Evolutionary conservation across 1,140 invertebrate species (phyloP).

Genomic region (Tetraneura akinire): DNA sequence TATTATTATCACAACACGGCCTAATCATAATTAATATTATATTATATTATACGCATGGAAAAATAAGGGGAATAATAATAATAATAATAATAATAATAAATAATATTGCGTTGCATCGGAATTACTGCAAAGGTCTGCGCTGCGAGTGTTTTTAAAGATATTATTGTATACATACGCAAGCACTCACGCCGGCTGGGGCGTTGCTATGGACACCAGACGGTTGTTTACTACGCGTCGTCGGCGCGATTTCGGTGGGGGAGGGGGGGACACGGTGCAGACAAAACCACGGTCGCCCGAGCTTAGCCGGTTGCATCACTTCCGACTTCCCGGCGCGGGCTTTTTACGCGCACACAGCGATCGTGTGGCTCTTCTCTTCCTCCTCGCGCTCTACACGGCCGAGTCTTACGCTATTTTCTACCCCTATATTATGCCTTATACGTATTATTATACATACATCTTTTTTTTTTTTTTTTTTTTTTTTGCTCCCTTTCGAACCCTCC

Average conservation of each 20-base stretch:
- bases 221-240: slow-evolving; percentile 30
- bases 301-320: slow-evolving; percentile 36
- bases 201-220: slow-evolving; percentile 48
- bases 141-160: no score
- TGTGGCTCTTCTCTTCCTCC: neutral
- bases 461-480: no score
- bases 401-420: slow-evolving; percentile 1
- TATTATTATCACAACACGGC: no score
- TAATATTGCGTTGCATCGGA: slow-evolving; percentile 3
- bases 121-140: slow-evolving; percentile 30
- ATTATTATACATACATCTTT: no score
- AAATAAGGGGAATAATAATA: neutral
- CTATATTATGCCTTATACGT: neutral
- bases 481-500: no score
- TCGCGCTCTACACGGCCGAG: no score
- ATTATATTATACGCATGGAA: no score
- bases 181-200: neutral
- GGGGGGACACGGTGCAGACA: neutral
- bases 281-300: neutral
- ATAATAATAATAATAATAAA: neutral
- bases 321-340: slow-evolving; percentile 5
- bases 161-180: neutral
- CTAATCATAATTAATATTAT: no score
- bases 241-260: neutral
- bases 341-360: neutral